A percentile compares a stretch with the other conserved stretches of the same genome.
These are phyloP conservation scores for Bathynomus jamesi DNA, from an alignment of 1,140 invertebrate genomes.

Conservation along the genomic window DNA sequence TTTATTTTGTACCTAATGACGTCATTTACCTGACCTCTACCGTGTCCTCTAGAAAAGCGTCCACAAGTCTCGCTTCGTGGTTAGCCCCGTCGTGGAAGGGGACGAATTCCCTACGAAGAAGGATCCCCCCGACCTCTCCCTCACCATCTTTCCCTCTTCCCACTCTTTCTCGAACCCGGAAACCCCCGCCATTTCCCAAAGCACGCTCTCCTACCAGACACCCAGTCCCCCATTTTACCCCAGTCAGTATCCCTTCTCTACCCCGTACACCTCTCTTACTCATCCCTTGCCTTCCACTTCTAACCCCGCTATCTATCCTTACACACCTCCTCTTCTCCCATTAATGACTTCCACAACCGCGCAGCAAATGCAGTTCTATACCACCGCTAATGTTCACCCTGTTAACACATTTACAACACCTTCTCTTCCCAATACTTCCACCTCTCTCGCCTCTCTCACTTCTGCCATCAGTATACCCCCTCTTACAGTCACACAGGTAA, in stretches of 20 bases:
- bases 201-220: neutral
- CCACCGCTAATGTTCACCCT: neutral
- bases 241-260: too few relatives aligned
- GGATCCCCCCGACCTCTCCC: neutral
- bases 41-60: neutral
- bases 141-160: neutral
- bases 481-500: neutral
- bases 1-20: too few relatives aligned
- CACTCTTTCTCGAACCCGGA: too few relatives aligned
- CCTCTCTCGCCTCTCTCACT: neutral
- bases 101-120: neutral
- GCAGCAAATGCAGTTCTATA: neutral
- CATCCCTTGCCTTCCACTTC: too few relatives aligned
- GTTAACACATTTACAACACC: neutral
- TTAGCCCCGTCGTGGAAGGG: neutral
- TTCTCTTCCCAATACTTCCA: neutral
- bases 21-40: neutral
- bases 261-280: too few relatives aligned
- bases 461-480: neutral
- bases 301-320: too few relatives aligned
- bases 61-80: neutral
- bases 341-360: neutral
- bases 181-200: neutral
- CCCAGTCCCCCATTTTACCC: neutral
- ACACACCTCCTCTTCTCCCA: neutral